phyloP scores from a whole-genome alignment of 2,113 vertebrate species.

The Carettochelys insculpta region DNA sequence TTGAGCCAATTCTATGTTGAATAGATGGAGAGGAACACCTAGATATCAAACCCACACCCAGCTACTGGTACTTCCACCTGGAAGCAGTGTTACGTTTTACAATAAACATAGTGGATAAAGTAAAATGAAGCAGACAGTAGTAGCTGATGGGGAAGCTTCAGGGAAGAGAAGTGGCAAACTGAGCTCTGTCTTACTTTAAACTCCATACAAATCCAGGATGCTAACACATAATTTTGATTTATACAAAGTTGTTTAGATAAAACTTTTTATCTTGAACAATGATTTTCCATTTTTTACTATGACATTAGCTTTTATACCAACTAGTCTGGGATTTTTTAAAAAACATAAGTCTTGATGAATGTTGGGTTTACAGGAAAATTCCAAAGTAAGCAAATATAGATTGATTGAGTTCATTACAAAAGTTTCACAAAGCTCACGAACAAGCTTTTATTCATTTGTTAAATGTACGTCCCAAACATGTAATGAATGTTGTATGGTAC shows the following conservation, averaged over 20 bases:
- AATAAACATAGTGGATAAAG: not conserved
- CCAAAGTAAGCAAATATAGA: not conserved
- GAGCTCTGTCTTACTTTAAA: not conserved
- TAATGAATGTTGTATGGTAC: not conserved
- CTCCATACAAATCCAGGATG: not conserved
- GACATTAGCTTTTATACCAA: not conserved
- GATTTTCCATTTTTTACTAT: not conserved
- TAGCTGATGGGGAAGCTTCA: not conserved
- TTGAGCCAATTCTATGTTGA: too few species aligned
- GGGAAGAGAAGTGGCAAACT: not conserved
- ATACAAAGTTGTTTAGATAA: not conserved
- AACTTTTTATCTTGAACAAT: accelerated
- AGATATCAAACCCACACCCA: too few species aligned
- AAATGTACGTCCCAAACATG: not conserved
- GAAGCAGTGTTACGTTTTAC: too few species aligned
- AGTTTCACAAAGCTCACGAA: not conserved
- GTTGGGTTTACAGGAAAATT: not conserved
- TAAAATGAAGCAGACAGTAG: not conserved
- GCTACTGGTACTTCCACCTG: too few species aligned
- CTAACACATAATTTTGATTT: not conserved
- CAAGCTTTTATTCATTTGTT: not conserved
- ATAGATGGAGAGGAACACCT: too few species aligned
- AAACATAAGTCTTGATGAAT: not conserved
- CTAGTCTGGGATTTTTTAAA: not conserved
- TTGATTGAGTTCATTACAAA: too few species aligned